phyloP scores from a whole-genome alignment of 2,797 vertebrate species.

The Kryptopterus vitreolus region DNA sequence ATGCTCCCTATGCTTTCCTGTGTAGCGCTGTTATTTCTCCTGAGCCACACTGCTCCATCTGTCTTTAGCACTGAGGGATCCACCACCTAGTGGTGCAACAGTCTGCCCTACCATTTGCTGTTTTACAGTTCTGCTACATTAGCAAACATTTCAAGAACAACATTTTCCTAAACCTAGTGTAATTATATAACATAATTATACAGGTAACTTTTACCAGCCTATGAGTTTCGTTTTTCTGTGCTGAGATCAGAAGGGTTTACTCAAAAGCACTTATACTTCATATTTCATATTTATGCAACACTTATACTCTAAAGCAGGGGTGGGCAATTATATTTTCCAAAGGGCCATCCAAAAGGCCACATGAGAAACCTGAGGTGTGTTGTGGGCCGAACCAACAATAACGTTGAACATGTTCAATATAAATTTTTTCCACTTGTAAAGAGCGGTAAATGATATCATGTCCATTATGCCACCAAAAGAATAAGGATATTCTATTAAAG shows the following conservation, averaged over 20 bases:
- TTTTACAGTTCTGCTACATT: constrained; percentile 1
- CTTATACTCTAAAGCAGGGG: background rate
- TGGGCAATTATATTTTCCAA: background rate
- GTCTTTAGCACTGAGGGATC: constrained; percentile 25
- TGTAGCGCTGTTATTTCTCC: constrained; percentile 28
- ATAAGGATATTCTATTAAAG: too few relatives aligned
- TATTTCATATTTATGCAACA: background rate
- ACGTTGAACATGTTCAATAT: too few relatives aligned
- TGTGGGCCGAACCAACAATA: too few relatives aligned
- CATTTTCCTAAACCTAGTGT: background rate
- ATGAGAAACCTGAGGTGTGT: too few relatives aligned
- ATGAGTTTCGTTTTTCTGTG: background rate
- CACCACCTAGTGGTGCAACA: constrained; percentile 30
- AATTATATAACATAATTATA: too few relatives aligned
- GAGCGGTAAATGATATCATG: too few relatives aligned
- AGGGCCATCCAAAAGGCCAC: too few relatives aligned
- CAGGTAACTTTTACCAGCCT: too few relatives aligned
- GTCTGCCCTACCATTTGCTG: background rate
- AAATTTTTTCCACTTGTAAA: too few relatives aligned
- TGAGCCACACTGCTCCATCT: constrained; percentile 35
- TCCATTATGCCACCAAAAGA: too few relatives aligned
- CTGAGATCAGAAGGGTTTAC: background rate
- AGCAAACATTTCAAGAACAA: background rate
- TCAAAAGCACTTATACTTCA: background rate
- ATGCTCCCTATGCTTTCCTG: constrained; percentile 11